phyloP scores from a whole-genome alignment of 53 echinoderm and acorn worm genomes.

The Temnopleurus reevesii region DNA sequence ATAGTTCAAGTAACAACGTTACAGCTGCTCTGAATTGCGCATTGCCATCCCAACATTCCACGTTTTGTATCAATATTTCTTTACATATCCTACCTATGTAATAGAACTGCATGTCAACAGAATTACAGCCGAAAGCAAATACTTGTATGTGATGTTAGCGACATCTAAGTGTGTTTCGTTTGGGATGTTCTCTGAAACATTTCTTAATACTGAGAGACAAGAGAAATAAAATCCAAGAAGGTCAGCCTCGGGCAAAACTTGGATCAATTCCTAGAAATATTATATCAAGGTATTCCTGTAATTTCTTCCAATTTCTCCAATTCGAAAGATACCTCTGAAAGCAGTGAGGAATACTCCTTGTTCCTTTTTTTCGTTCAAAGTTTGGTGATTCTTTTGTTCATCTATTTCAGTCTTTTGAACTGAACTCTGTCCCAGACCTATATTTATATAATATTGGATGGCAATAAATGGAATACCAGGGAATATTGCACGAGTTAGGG shows the following conservation, averaged over 20 bases:
- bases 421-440: too few species aligned
- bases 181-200: background rate
- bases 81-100: background rate
- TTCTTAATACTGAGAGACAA: background rate
- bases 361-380: background rate
- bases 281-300: background rate
- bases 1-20: too few species aligned
- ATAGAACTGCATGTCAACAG: constrained; percentile 15
- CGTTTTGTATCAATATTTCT: background rate
- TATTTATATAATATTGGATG: too few species aligned
- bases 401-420: too few species aligned
- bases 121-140: constrained; percentile 2
- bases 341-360: background rate
- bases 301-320: background rate
- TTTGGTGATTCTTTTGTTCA: background rate
- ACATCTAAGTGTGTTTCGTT: background rate
- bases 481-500: too few species aligned
- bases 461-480: too few species aligned
- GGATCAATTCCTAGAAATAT: background rate
- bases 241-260: background rate
- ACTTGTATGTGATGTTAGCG: background rate
- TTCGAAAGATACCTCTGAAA: background rate
- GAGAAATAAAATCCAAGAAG: background rate
- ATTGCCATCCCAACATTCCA: background rate
- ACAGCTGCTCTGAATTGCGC: too few species aligned